Evolutionary conservation across 2,888 invertebrate species (phyloP).

Genomic region (Calameuta pallipes): DNA sequence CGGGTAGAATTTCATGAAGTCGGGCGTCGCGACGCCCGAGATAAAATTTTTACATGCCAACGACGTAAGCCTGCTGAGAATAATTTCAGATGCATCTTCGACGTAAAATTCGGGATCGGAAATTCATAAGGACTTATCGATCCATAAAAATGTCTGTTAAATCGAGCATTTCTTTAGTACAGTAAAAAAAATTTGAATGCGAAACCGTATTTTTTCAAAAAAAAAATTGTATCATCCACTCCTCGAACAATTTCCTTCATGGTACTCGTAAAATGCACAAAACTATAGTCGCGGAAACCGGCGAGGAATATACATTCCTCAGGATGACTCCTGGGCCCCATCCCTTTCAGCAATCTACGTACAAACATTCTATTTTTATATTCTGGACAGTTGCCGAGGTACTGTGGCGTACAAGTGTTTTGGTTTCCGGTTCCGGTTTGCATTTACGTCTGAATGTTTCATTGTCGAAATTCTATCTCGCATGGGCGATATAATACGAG

Average conservation of each 20-base stretch:
- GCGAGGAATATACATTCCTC: background rate
- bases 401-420: conserved; percentile 33
- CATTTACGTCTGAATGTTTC: conserved; percentile 51
- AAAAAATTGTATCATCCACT: no score
- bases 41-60: conserved; percentile 15
- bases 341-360: no score
- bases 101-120: no score
- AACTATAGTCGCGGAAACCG: no score
- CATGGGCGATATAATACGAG: conserved; percentile 36
- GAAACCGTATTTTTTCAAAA: no score
- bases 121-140: no score
- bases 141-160: no score
- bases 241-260: no score
- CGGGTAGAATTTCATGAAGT: conserved; percentile 22
- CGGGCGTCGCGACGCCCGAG: conserved; percentile 10
- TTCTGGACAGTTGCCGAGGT: conserved; percentile 46
- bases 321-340: background rate
- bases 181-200: no score
- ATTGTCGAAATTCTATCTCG: conserved; percentile 47
- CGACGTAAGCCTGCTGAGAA: conserved; percentile 14
- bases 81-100: no score
- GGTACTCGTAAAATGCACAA: no score
- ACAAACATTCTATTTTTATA: conserved; percentile 31
- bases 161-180: no score
- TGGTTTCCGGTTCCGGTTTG: conserved; percentile 50